phyloP scores from a whole-genome alignment of 2,797 vertebrate genomes.

The Garrulus glandarius region DNA sequence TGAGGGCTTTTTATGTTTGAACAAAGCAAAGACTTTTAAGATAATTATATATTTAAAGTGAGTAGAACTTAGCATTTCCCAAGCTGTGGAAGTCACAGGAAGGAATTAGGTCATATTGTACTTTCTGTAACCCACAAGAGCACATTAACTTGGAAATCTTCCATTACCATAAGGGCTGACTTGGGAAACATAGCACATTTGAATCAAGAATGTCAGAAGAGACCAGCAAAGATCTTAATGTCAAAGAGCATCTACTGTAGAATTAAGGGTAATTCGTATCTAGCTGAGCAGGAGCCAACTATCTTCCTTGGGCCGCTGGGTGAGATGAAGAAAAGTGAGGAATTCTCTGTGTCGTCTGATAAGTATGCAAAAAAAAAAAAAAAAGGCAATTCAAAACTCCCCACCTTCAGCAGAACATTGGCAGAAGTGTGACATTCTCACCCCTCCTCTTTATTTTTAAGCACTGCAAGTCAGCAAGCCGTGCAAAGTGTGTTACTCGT shows the following conservation, averaged over 20 bases:
- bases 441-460: conserved; percentile 47
- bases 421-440: conserved; percentile 3
- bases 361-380: not conserved
- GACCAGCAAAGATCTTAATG: not conserved
- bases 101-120: conserved; percentile 59
- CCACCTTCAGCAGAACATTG: not conserved
- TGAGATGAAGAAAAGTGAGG: not conserved
- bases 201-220: not conserved
- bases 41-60: conserved; percentile 20
- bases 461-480: conserved; percentile 27
- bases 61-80: not conserved
- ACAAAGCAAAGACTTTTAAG: conserved; percentile 10
- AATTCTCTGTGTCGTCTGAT: not conserved
- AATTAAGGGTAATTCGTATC: not conserved
- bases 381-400: not conserved
- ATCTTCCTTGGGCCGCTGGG: not conserved
- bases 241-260: not conserved
- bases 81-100: conserved; percentile 4
- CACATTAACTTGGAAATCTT: conserved; percentile 34
- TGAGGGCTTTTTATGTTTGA: not conserved
- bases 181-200: not conserved
- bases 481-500: not conserved
- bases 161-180: not conserved
- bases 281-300: not conserved
- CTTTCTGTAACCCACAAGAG: conserved; percentile 31